These are phyloP conservation scores for Stegastes partitus DNA, from an alignment of 2,113 vertebrate genomes.

Conservation along the genomic window DNA sequence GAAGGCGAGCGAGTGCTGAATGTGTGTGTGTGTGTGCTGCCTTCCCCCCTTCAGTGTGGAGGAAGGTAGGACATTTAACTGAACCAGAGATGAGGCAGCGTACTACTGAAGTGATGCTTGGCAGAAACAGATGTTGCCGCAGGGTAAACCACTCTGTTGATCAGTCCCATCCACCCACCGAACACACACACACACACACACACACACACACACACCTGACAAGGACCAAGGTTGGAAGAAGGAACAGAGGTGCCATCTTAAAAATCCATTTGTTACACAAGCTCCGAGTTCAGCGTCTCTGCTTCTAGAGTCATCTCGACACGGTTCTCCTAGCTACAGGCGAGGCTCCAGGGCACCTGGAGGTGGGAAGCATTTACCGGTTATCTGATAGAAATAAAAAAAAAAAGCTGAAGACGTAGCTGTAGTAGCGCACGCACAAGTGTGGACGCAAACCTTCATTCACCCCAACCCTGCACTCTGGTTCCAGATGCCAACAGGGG, in stretches of 20 bases:
- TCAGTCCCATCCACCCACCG: slow-evolving; percentile 60
- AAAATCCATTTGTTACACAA: slow-evolving; percentile 91
- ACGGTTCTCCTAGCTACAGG: slow-evolving; percentile 57
- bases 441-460: slow-evolving; percentile 17
- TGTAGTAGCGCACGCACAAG: slow-evolving; percentile 15
- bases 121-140: slow-evolving; percentile 89
- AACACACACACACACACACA: background rate
- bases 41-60: slow-evolving; percentile 26
- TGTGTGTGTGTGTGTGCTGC: slow-evolving; percentile 26
- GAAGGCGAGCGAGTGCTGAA: background rate
- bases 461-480: slow-evolving; percentile 41
- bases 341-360: slow-evolving; percentile 37
- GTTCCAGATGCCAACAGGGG: slow-evolving; percentile 47
- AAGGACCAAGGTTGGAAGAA: slow-evolving; percentile 43
- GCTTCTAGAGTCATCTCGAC: slow-evolving; percentile 86
- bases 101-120: slow-evolving; percentile 81
- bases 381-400: slow-evolving; percentile 34
- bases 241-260: slow-evolving; percentile 76
- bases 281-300: slow-evolving; percentile 86
- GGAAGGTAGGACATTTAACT: slow-evolving; percentile 76
- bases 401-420: slow-evolving; percentile 19
- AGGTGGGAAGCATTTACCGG: slow-evolving; percentile 40
- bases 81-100: slow-evolving; percentile 86
- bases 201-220: slow-evolving; percentile 15
- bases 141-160: slow-evolving; percentile 81